Base-by-base conservation (phyloP, 1,140 invertebrate genomes). In the Ephestia elutella region DNA sequence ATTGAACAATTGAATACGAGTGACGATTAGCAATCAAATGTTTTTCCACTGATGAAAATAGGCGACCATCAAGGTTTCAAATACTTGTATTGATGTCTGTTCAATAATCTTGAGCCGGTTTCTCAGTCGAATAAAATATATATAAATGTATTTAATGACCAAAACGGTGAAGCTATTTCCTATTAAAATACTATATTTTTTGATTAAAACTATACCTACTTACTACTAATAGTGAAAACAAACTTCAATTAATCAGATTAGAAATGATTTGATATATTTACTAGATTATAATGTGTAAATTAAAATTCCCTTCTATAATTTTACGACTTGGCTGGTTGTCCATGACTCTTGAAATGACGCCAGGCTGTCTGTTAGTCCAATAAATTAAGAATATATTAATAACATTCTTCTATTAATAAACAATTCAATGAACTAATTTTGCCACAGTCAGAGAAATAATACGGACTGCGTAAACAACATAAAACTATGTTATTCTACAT, bases 371-470 rank as follows among this genome's bases (percentile, higher is more conserved):
- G 21, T 53, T 25, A 53, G 5, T 2, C 28, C 15, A 25, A 56
- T 57, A 57, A 57, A 57, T 57, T 49, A 56, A 30, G 44, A 49
- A 57, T 19, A n/a, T 17, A 49, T 57, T 50, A 32, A 57, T 15
- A 7, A 17, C 38, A 50, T 56, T 18, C 54, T 11, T n/a, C n/a
- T 20, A 50, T 20, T 50, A 13, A 25, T 21, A n/a, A n/a, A 20
- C 10, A 53, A 53, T 50, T 19, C 19, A 25, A 5, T 53, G n/a
- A 25, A 13, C 19, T 25, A 53, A 53, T 15, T 15, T 53, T 44
- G 38, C 10, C 38, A 44, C 2, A 44, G 38, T 15, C 38, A 15
- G 2, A 44, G 38, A 44, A 44, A 44, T 15, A 15, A 44, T 44
- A 35, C 19, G 8, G 19, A 53, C 49, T 20, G 2, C n/a, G 50